phyloP scores from a whole-genome alignment of 2,797 vertebrate species.

The Petrocephalus sullivani region DNA sequence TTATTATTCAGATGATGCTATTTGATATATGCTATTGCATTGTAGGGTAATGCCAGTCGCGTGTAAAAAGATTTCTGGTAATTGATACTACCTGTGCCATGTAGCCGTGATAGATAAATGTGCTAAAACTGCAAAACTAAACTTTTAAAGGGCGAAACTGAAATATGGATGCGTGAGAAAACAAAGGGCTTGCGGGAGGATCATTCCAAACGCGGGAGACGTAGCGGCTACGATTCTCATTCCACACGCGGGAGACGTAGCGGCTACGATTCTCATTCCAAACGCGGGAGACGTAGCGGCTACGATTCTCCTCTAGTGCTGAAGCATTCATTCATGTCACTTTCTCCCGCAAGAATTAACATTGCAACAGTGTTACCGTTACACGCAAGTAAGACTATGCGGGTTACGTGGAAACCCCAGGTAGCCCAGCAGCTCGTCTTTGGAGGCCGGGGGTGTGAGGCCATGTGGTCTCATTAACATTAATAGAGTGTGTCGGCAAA shows the following conservation, averaged over 20 bases:
- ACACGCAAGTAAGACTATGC: background rate
- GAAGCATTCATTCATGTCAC: background rate
- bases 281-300: no score
- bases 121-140: background rate
- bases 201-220: no score
- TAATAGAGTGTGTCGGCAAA: background rate
- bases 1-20: background rate
- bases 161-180: background rate
- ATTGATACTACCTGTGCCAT: background rate
- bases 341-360: background rate
- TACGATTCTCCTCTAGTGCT: background rate
- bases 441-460: background rate
- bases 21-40: background rate
- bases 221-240: no score
- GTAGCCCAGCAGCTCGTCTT: background rate
- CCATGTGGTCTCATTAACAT: background rate
- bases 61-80: background rate
- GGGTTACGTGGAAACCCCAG: background rate
- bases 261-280: background rate
- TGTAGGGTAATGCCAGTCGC: background rate
- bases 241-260: no score
- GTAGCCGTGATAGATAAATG: background rate
- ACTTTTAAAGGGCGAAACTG: background rate
- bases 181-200: background rate
- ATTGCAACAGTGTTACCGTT: background rate